Conservation (phyloP, 1,140 invertebrate genomes). For the Meloidogyne exigua region DNA sequence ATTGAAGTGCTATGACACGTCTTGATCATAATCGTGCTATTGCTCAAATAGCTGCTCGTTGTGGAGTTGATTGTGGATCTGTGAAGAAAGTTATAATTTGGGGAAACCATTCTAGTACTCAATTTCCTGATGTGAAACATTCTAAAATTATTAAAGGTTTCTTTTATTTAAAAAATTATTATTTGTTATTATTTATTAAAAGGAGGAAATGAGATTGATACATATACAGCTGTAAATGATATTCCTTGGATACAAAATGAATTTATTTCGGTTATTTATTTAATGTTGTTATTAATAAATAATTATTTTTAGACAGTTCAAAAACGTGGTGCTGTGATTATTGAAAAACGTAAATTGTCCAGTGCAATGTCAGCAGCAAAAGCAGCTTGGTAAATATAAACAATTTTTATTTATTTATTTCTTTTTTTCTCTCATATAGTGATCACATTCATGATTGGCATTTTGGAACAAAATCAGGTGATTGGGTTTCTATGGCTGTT, state of each 20-base stretch:
- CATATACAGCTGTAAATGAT: slow-evolving; percentile 78
- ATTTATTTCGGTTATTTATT: slow-evolving; percentile 73
- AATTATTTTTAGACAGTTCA: slow-evolving; percentile 78
- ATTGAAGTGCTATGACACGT: slow-evolving; percentile 82
- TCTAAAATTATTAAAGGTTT: slow-evolving; percentile 68
- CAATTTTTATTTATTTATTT: background rate
- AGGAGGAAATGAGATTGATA: slow-evolving; percentile 61
- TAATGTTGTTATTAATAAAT: background rate
- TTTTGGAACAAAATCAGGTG: slow-evolving; percentile 73
- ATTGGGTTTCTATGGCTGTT: slow-evolving; percentile 95
- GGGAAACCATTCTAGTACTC: slow-evolving; percentile 98
- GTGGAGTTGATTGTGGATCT: slow-evolving; percentile 71
- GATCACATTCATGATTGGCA: slow-evolving; percentile 73
- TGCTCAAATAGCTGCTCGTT: slow-evolving; percentile 71
- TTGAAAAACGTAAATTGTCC: slow-evolving; percentile 92
- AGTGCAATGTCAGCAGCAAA: slow-evolving; percentile 97
- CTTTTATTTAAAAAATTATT: background rate
- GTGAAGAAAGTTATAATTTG: slow-evolving; percentile 93
- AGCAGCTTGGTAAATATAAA: slow-evolving; percentile 79
- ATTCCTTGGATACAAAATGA: slow-evolving; percentile 76
- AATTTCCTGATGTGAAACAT: slow-evolving; percentile 91
- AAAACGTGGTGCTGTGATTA: slow-evolving; percentile 93
- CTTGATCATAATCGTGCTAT: slow-evolving; percentile 94
- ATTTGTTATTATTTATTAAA: background rate
- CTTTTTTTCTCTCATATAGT: background rate